phyloP scores from a whole-genome alignment of 1,140 invertebrate species.

The Phenacoccus solenopsis region DNA sequence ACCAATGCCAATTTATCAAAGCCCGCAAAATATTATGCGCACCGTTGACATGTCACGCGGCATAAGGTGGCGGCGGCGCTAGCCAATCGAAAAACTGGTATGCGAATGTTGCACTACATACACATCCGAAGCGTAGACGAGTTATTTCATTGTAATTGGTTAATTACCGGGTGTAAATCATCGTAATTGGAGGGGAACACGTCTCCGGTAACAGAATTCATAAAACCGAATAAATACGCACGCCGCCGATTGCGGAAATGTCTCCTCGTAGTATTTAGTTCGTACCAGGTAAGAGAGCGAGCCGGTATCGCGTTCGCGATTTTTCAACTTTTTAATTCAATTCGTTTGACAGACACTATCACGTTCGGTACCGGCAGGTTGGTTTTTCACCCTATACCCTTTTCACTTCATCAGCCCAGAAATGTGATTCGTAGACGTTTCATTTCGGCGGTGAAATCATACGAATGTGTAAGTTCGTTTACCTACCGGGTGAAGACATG shows the following conservation, averaged over 20 bases:
- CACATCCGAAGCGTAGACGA: not conserved
- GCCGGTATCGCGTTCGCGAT: not conserved
- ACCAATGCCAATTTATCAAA: conserved; percentile 18
- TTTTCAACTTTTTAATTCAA: no score
- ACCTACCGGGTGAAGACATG: no score
- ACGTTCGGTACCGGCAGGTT: no score
- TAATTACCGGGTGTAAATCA: conserved; percentile 1
- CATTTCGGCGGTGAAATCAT: no score
- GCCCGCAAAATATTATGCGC: not conserved
- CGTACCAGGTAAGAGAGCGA: not conserved
- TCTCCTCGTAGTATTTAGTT: not conserved
- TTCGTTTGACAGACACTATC: no score
- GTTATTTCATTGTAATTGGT: conserved; percentile 13
- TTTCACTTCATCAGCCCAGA: no score
- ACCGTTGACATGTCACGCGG: conserved; percentile 10
- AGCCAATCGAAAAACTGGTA: conserved; percentile 11
- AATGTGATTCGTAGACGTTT: no score
- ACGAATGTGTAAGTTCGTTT: no score
- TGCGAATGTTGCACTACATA: not conserved
- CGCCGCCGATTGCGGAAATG: not conserved
- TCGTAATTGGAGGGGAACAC: conserved; percentile 1
- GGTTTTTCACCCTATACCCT: no score
- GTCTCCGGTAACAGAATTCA: not conserved
- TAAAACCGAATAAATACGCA: not conserved
- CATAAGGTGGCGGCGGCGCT: no score